Evolutionary conservation across 1,140 invertebrate genomes (phyloP).

Genomic region (Drosophila sp.): DNA sequence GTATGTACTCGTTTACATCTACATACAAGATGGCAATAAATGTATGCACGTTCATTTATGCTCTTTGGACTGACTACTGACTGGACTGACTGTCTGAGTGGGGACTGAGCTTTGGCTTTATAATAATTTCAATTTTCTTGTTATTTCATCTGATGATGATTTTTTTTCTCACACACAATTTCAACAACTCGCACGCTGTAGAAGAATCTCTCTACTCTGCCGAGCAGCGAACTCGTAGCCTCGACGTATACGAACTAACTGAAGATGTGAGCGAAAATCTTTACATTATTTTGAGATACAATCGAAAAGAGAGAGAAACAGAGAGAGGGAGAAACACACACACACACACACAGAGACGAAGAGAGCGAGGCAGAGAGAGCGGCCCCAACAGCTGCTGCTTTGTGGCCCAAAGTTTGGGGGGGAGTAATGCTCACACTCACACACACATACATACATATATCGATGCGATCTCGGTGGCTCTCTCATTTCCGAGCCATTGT

Average conservation of each 20-base stretch:
- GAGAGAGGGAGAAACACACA: slow-evolving; percentile 25
- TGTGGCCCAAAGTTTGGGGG: not conserved
- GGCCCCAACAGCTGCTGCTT: slow-evolving; percentile 16
- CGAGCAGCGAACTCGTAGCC: slow-evolving; percentile 55
- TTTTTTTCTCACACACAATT: slow-evolving; percentile 17
- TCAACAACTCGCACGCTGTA: not conserved
- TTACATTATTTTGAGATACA: slow-evolving; percentile 35
- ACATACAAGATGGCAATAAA: not conserved
- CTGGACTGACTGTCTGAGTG: not conserved
- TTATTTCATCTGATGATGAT: slow-evolving; percentile 1
- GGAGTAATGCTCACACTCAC: not conserved
- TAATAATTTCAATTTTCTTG: slow-evolving; percentile 16
- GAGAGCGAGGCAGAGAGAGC: slow-evolving; percentile 3
- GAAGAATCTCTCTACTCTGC: not conserved
- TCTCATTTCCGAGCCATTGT: slow-evolving; percentile 55
- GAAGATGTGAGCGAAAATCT: slow-evolving; percentile 43
- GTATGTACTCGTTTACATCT: slow-evolving; percentile 20
- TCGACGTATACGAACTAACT: slow-evolving; percentile 71
- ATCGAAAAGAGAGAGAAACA: slow-evolving; percentile 36
- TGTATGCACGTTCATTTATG: not conserved
- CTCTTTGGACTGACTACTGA: not conserved
- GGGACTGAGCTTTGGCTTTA: not conserved
- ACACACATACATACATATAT: not conserved
- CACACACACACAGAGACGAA: slow-evolving; percentile 4
- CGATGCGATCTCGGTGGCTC: slow-evolving; percentile 23